These are phyloP conservation scores for Bubo scandiacus DNA, from an alignment of 2,113 vertebrate species.

Conservation along the genomic window DNA sequence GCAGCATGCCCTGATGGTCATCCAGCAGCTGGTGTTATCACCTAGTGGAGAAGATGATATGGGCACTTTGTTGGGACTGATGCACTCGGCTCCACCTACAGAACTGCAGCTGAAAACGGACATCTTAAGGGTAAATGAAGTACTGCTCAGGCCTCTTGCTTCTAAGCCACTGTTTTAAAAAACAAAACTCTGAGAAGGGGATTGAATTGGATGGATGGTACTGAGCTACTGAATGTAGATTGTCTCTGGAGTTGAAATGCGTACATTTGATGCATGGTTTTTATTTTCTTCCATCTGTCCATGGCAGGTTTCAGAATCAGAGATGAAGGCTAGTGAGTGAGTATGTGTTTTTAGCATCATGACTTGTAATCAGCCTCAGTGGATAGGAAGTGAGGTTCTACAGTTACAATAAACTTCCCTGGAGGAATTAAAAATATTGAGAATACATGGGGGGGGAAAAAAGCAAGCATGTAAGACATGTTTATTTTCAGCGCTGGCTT, in stretches of 20 bases:
- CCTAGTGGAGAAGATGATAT: conserved; percentile 97
- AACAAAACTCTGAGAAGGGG: background rate
- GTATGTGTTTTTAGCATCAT: background rate
- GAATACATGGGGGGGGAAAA: rapidly evolving
- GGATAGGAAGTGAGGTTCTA: background rate
- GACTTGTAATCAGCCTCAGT: background rate
- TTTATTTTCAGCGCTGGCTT: background rate
- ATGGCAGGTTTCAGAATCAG: background rate
- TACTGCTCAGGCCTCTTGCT: background rate
- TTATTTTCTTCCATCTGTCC: background rate
- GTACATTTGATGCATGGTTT: rapidly evolving
- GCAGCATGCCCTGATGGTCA: conserved; percentile 93
- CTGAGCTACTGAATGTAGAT: background rate
- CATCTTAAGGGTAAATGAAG: conserved; percentile 84
- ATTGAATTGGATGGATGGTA: background rate
- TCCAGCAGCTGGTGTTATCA: conserved; percentile 94
- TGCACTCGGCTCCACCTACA: conserved; percentile 92
- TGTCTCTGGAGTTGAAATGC: background rate
- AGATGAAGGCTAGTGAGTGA: background rate
- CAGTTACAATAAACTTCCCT: background rate
- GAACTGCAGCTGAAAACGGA: conserved; percentile 96
- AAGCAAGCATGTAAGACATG: background rate
- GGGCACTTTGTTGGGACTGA: conserved; percentile 96
- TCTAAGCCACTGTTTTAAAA: background rate
- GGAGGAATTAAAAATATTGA: background rate